Evolutionary conservation across 2,113 vertebrate genomes (phyloP).

Genomic region (Pterocles orientalis): DNA sequence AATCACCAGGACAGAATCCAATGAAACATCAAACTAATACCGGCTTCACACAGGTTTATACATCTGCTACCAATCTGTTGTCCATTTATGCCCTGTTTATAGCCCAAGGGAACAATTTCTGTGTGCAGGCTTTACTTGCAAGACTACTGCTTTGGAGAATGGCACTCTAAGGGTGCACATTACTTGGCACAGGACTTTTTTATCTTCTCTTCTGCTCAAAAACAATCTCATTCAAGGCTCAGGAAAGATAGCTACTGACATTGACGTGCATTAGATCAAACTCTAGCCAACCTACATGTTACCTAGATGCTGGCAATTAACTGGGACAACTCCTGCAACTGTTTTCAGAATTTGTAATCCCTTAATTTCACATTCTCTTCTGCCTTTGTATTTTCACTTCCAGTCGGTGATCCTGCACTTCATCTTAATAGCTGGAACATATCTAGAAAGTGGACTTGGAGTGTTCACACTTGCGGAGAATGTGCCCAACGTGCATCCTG

Average conservation of each 20-base stretch:
- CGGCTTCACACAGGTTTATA: constrained; percentile 25
- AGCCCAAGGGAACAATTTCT: constrained; percentile 8
- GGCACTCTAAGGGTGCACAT: not conserved
- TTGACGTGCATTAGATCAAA: not conserved
- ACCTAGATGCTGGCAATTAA: not conserved
- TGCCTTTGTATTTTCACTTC: not conserved
- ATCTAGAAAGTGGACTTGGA: not conserved
- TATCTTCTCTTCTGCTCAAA: not conserved
- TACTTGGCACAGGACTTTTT: not conserved
- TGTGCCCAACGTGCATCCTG: not conserved
- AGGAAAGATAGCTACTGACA: not conserved
- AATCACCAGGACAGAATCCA: not conserved
- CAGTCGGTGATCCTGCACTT: not conserved
- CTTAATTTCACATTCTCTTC: not conserved
- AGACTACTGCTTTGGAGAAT: not conserved
- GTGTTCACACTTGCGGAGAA: not conserved
- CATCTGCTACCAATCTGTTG: constrained; percentile 45
- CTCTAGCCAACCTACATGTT: not conserved
- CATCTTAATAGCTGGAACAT: not conserved
- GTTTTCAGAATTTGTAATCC: not conserved
- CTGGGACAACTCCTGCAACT: not conserved
- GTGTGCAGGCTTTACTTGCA: not conserved
- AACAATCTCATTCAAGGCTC: not conserved
- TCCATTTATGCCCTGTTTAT: not conserved
- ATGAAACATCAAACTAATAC: not conserved